Evolutionary conservation across 2,888 invertebrate species (phyloP), one percentile per base, ranked within the genome.

Genomic region (Leptopilina drosophilae): DNA sequence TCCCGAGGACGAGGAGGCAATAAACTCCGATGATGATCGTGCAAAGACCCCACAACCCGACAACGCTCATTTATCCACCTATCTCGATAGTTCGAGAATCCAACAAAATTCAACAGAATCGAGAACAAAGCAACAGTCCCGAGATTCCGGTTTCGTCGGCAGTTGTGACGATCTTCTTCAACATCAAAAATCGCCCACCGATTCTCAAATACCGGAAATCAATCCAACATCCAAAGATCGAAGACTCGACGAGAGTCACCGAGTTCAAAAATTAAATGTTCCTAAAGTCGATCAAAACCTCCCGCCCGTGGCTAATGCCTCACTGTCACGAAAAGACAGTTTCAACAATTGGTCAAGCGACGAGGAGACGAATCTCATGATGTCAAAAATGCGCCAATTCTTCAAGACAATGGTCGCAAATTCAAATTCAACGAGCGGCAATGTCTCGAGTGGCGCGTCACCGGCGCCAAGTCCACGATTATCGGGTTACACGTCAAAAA

Each of bases 281-380:
- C 76, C 77, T 40, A 84, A 81, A 77, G 20, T 78, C 6, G 82
- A 83, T 56, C 83, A 83, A 33, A 76, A 81, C 5, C 64, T 82
- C 5, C 83, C 78, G 20, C 77, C 64, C 9, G 8, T 82, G 33
- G 79, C 78, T 76, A 93, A 92, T 85, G 90, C 91, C 8, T 94
- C 95, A 14, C 92, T 97, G 46, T 95, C 95, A 59, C 94, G 97
- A 82, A 97, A 97, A 92, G 97, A 97, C 91, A 97, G 97, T 90
- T 97, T 97, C 92, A 97, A 97, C 90, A 97, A 97, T 89, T 98
- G 97, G 97, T 97, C 97, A 83, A 97, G 97, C 4, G 97, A 98
- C 89, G 98, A 98, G 90, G 98, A 98, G 92, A 98, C 97, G 3
- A 98, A 98, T 91, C 92, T 97, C 66, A 98, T 98, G 97, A 98